Conservation (phyloP, 2,888 invertebrate genomes). For the Nephrotoma appendiculata region DNA sequence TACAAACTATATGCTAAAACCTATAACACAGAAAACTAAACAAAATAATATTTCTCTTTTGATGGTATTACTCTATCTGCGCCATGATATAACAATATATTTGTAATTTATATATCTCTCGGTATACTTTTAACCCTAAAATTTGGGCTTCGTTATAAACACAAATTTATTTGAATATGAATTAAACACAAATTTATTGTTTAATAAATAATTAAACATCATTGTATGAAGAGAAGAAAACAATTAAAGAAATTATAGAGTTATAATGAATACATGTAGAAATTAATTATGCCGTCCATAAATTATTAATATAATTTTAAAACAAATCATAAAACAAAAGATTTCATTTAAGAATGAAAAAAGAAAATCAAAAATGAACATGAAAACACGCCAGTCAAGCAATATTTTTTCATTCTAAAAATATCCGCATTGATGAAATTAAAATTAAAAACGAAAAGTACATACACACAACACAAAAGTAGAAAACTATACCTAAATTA, state of each 20-base stretch:
- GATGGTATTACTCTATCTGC: no score
- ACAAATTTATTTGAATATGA: no score
- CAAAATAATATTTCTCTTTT: no score
- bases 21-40: no score
- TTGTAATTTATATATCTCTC: no score
- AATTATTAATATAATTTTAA: neutral
- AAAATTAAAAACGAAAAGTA: neutral
- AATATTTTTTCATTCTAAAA: conserved; percentile 9
- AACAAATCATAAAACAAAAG: neutral
- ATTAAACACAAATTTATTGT: no score
- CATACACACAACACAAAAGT: neutral
- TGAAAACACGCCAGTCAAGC: conserved; percentile 6
- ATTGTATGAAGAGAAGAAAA: neutral
- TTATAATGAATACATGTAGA: neutral
- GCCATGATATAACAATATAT: no score
- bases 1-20: no score
- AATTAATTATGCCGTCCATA: conserved; percentile 4
- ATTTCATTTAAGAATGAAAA: neutral
- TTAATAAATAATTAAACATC: no score
- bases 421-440: conserved; percentile 8
- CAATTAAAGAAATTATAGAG: neutral
- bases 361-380: neutral
- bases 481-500: neutral
- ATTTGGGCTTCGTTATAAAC: no score
- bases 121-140: no score